phyloP scores from a whole-genome alignment of 2,797 vertebrate genomes.

The Morelia viridis region DNA sequence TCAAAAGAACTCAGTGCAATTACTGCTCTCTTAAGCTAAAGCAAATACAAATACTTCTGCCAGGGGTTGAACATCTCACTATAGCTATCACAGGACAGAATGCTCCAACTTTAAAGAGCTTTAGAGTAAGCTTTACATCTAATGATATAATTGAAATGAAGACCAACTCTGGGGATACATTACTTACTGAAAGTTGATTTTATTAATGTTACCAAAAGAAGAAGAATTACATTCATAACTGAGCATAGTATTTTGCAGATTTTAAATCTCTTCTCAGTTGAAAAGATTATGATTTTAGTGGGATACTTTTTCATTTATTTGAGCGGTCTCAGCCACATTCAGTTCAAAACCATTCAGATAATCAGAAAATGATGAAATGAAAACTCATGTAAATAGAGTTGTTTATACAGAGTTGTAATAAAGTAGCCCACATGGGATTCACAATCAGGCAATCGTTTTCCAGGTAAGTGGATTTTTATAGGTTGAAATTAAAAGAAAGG shows the following conservation, averaged over 20 bases:
- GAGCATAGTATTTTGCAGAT: conserved; percentile 18
- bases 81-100: conserved; percentile 4
- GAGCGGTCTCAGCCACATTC: neutral
- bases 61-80: conserved; percentile 1
- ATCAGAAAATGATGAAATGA: neutral
- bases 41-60: conserved; percentile 34
- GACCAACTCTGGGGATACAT: conserved; percentile 9
- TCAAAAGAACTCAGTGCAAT: conserved; percentile 26
- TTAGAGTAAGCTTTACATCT: conserved; percentile 23
- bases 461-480: neutral
- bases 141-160: conserved; percentile 37
- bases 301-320: conserved; percentile 10
- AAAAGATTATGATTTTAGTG: conserved; percentile 38
- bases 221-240: conserved; percentile 22
- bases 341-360: neutral
- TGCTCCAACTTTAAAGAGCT: conserved; percentile 15
- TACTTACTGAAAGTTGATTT: conserved; percentile 24
- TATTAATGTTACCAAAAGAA: conserved; percentile 22
- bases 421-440: neutral
- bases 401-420: neutral
- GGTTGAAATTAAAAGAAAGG: neutral
- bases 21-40: conserved; percentile 30
- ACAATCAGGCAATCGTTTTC: neutral
- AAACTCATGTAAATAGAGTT: neutral
- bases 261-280: neutral